phyloP scores from a whole-genome alignment of 2,797 vertebrate species.

The Mastacembelus armatus region DNA sequence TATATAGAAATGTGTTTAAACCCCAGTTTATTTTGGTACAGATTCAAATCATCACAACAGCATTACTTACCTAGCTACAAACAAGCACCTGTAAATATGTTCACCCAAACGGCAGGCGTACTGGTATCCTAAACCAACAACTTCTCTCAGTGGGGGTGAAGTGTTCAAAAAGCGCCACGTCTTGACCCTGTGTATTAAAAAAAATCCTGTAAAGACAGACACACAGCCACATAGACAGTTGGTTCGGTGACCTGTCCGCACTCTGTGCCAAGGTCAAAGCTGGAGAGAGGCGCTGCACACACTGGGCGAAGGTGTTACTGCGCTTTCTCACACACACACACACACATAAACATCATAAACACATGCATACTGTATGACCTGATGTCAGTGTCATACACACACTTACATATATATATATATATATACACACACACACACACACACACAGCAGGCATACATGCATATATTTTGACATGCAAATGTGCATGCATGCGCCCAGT shows the following conservation, averaged over 20 bases:
- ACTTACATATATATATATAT: slow-evolving; percentile 44
- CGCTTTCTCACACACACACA: slow-evolving; percentile 42
- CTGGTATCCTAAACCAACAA: slow-evolving; percentile 57
- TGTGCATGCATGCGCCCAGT: slow-evolving; percentile 33
- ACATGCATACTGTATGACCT: slow-evolving; percentile 59
- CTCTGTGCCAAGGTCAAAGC: slow-evolving; percentile 83
- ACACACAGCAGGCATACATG: slow-evolving; percentile 13
- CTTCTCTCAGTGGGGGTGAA: slow-evolving; percentile 48
- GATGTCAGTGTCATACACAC: slow-evolving; percentile 38
- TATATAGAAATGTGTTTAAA: not conserved
- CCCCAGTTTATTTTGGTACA: not conserved
- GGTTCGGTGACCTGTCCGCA: slow-evolving; percentile 75
- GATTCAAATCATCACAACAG: not conserved
- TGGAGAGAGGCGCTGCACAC: slow-evolving; percentile 69
- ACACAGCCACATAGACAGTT: slow-evolving; percentile 75
- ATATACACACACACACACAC: slow-evolving; percentile 2
- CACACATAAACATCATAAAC: slow-evolving; percentile 42
- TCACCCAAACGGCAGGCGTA: slow-evolving; percentile 47
- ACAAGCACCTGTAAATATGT: slow-evolving; percentile 53
- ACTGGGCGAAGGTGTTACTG: slow-evolving; percentile 71
- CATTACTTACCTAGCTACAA: not conserved
- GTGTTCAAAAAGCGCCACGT: slow-evolving; percentile 40
- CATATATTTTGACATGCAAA: slow-evolving; percentile 37
- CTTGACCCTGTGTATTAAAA: slow-evolving; percentile 71
- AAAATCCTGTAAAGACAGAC: slow-evolving; percentile 67